Conservation (phyloP, 2,797 vertebrate genomes). For the Oreortyx pictus region DNA sequence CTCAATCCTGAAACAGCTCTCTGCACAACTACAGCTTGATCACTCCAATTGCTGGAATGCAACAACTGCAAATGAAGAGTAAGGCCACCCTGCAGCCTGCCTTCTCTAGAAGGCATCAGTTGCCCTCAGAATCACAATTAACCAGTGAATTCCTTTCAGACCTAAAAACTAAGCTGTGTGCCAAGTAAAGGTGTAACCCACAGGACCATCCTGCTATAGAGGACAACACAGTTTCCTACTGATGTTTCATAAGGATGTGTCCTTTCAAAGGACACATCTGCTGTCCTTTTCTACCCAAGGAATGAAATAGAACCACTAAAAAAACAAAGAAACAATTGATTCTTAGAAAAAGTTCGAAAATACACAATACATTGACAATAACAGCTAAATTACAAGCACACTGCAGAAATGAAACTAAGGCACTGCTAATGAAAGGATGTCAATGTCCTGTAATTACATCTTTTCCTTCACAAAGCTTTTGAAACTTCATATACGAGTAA, state of each 20-base stretch:
- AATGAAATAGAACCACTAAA: background rate
- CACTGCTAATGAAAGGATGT: background rate
- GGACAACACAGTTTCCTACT: background rate
- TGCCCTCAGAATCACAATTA: background rate
- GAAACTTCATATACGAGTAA: background rate
- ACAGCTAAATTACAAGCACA: background rate
- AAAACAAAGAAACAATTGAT: background rate
- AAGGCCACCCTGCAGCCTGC: background rate
- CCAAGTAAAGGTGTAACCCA: background rate
- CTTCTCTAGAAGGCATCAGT: background rate
- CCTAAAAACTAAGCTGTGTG: background rate
- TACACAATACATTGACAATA: background rate
- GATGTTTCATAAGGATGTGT: background rate
- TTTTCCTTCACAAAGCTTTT: background rate
- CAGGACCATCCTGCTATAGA: background rate
- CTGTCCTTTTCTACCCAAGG: background rate
- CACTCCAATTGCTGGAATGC: background rate
- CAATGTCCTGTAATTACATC: background rate
- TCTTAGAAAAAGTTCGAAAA: background rate
- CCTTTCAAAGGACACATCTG: background rate
- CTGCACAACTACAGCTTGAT: background rate
- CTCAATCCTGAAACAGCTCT: background rate
- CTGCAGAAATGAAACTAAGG: background rate
- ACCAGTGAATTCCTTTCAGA: background rate
- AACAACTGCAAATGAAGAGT: background rate